These are phyloP conservation scores for Tenthredo amoena DNA, from an alignment of 2,888 invertebrate genomes.

Conservation along the genomic window DNA sequence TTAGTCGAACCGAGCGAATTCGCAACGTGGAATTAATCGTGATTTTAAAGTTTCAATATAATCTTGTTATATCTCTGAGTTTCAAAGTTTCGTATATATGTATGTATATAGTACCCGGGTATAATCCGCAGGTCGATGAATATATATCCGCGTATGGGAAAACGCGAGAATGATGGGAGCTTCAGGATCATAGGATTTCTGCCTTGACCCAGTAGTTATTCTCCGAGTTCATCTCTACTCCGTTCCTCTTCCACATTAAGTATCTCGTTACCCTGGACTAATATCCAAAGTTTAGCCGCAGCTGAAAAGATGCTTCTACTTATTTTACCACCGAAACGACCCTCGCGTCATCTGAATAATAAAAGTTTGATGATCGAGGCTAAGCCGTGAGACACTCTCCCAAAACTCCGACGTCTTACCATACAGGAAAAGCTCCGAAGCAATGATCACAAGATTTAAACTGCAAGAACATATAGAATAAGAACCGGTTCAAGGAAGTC, in stretches of 20 bases:
- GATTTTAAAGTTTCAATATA: not conserved
- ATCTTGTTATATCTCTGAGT: not conserved
- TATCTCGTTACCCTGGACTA: slow-evolving; percentile 18
- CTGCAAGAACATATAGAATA: not conserved
- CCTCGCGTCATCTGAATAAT: slow-evolving; percentile 36
- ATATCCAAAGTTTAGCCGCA: slow-evolving; percentile 25
- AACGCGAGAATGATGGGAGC: not conserved
- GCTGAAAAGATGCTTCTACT: slow-evolving; percentile 44
- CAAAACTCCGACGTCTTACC: not conserved
- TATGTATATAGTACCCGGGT: not conserved
- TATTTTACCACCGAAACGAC: slow-evolving; percentile 4
- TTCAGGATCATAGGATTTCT: not conserved
- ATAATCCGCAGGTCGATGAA: not conserved
- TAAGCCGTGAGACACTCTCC: slow-evolving; percentile 8
- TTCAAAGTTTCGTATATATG: not conserved
- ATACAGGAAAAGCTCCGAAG: not conserved
- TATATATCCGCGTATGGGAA: not conserved
- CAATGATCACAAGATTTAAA: not conserved
- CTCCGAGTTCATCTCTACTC: not conserved
- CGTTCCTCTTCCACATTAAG: not conserved
- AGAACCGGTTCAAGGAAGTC: not conserved
- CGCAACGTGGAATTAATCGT: not conserved
- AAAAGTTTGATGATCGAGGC: slow-evolving; percentile 37
- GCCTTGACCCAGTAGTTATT: not conserved
- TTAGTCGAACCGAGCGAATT: not conserved